A percentile compares a stretch with the other conserved stretches of the same genome.
These are phyloP conservation scores for Phytoseiulus persimilis DNA, from an alignment of 2,888 invertebrate species.

Conservation along the genomic window DNA sequence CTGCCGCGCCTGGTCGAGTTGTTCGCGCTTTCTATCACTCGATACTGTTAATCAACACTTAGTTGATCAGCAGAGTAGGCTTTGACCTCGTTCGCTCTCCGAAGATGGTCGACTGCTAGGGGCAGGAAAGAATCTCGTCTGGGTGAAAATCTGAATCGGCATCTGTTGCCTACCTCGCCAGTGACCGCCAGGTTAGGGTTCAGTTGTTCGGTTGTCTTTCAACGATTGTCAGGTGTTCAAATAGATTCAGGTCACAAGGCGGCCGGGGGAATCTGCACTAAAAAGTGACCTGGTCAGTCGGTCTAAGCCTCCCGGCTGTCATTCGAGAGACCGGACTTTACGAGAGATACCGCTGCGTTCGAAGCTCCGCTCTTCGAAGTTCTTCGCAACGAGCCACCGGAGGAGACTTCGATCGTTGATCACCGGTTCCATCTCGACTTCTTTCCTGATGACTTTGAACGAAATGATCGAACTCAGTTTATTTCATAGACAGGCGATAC, in stretches of 20 bases:
- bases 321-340: neutral
- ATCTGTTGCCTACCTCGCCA: neutral
- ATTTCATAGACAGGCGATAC: too few species aligned
- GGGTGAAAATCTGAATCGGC: neutral
- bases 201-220: neutral
- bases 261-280: neutral
- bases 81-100: too few species aligned
- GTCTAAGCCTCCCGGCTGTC: neutral
- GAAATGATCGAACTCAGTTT: too few species aligned
- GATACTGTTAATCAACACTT: too few species aligned
- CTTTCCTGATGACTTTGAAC: neutral
- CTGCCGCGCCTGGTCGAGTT: too few species aligned
- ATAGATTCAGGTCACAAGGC: neutral
- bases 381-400: neutral
- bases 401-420: neutral
- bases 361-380: neutral
- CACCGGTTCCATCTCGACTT: neutral
- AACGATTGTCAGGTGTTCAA: neutral
- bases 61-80: too few species aligned
- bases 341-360: slow-evolving; percentile 5
- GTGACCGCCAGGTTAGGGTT: neutral
- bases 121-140: neutral
- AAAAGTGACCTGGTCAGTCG: neutral
- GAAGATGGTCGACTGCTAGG: neutral
- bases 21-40: too few species aligned